Conservation (phyloP, 2,888 invertebrate genomes). For the Drosophila mayaguana region DNA sequence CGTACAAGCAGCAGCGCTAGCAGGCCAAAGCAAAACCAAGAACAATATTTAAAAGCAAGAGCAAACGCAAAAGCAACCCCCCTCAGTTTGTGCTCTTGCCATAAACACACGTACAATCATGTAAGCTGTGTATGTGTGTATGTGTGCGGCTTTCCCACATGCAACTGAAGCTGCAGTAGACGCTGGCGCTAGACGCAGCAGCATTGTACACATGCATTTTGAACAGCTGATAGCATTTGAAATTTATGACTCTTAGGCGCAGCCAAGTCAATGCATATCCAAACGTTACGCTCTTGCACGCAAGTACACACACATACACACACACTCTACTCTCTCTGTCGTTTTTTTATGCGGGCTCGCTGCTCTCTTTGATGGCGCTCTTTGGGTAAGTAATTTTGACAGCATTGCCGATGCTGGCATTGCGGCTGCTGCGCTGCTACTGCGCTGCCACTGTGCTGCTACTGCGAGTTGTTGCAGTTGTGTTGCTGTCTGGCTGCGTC, state of each 20-base stretch:
- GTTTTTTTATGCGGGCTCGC: constrained; percentile 6
- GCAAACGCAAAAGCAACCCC: constrained; percentile 37
- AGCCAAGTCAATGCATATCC: constrained; percentile 8
- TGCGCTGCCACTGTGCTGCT: constrained; percentile 10
- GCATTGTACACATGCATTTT: constrained; percentile 62
- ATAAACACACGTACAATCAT: constrained; percentile 20
- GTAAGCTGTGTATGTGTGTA: neutral
- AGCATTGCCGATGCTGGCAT: constrained; percentile 20
- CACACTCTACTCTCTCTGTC: constrained; percentile 1
- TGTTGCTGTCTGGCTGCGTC: constrained; percentile 38
- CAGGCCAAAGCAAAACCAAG: neutral
- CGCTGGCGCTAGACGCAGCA: constrained; percentile 33
- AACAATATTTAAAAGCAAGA: neutral
- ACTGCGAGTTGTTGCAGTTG: constrained; percentile 18
- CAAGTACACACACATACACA: constrained; percentile 7
- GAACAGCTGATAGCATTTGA: constrained; percentile 73
- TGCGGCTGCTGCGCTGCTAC: neutral
- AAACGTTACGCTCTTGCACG: constrained; percentile 17
- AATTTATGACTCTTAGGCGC: constrained; percentile 65
- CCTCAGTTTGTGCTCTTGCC: constrained; percentile 42
- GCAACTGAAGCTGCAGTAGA: constrained; percentile 44
- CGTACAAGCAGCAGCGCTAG: constrained; percentile 16
- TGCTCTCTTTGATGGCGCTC: constrained; percentile 43
- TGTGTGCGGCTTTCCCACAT: constrained; percentile 44
- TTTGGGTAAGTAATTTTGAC: constrained; percentile 35